Conservation (phyloP, 2,797 vertebrate genomes). For the Gobio occitaniae region DNA sequence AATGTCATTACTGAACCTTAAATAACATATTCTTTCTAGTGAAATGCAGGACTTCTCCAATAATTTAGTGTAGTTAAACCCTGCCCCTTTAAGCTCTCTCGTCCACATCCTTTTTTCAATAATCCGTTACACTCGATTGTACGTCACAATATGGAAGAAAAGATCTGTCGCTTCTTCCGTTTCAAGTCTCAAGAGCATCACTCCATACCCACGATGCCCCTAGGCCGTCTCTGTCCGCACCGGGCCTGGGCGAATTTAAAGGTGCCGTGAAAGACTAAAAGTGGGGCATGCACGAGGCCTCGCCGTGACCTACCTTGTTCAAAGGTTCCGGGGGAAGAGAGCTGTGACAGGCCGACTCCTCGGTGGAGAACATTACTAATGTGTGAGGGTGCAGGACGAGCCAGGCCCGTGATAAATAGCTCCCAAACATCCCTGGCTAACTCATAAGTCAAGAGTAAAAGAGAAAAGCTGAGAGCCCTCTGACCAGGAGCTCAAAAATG, state of each 20-base stretch:
- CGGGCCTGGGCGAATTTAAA: conserved; percentile 78
- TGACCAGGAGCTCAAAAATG: conserved; percentile 68
- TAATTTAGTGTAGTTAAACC: background rate
- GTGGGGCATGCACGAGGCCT: conserved; percentile 80
- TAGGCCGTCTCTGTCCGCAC: conserved; percentile 58
- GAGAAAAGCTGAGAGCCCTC: conserved; percentile 73
- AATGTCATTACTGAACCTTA: background rate
- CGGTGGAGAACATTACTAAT: conserved; percentile 85
- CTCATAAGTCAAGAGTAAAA: conserved; percentile 86
- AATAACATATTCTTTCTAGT: background rate
- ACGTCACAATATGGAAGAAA: background rate
- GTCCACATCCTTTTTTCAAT: background rate
- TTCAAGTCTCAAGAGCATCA: background rate
- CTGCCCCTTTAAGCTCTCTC: background rate
- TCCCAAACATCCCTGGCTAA: conserved; percentile 79
- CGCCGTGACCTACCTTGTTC: conserved; percentile 78
- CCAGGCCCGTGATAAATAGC: conserved; percentile 82
- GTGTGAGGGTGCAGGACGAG: conserved; percentile 78
- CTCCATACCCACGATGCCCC: background rate
- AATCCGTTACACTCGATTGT: background rate
- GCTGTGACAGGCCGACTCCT: conserved; percentile 82
- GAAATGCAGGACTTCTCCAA: background rate
- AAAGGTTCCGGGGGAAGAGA: conserved; percentile 75
- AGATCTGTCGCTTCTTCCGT: background rate
- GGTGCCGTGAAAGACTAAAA: conserved; percentile 84